Base-by-base conservation (phyloP, 2,797 vertebrate species). In the Acomys russatus region DNA sequence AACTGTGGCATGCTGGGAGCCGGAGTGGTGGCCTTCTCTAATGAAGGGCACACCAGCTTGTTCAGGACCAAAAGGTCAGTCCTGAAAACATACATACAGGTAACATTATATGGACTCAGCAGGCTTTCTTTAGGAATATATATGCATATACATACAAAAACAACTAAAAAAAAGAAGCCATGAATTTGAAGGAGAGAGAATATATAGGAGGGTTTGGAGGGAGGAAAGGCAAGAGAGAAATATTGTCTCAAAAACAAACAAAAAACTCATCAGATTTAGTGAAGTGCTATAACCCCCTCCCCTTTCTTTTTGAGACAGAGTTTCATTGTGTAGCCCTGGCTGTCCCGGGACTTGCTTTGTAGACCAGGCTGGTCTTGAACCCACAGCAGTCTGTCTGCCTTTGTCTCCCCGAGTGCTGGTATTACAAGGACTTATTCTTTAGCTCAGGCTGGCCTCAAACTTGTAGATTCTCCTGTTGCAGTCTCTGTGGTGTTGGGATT, bases 221-320 rank as follows among this genome's bases (percentile, higher is more conserved):
- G 44, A 44, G 44, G 44, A 44, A 44, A 44, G 44, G 33, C 33
- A 59, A 12, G 12, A 9, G 9, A 79, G 51, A 79, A 79, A 56
- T 56, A 56, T 56, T 79, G 22, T 12, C 54, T 79, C 33, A 80
- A 80, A 59, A 80, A 80, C 35, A 80, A 59, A 80, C 33, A 9
- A 59, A 10, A 44, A 44, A 44, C 44, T 44, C 90, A 86, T 51
- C 76, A 87, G 74, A 95, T 54, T 83, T 28, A 93, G 49, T 91
- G 25, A 77, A 95, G 83, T 94, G 33, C 80, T 68, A 22, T 56
- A 25, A 44, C 56, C 56, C 18, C 56, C 56, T 18, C 56, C 56
- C 5, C 17, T 59, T 59, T 59, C 15, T 56, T 56, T 56, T 17
- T 12, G 17, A 59, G 56, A 17, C 10, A 59, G 56, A 17, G 12